Percentiles rank a stretch among this genome's conserved stretches.
phyloP scores from a whole-genome alignment of 2,113 vertebrate species.

The Scopus umbretta region DNA sequence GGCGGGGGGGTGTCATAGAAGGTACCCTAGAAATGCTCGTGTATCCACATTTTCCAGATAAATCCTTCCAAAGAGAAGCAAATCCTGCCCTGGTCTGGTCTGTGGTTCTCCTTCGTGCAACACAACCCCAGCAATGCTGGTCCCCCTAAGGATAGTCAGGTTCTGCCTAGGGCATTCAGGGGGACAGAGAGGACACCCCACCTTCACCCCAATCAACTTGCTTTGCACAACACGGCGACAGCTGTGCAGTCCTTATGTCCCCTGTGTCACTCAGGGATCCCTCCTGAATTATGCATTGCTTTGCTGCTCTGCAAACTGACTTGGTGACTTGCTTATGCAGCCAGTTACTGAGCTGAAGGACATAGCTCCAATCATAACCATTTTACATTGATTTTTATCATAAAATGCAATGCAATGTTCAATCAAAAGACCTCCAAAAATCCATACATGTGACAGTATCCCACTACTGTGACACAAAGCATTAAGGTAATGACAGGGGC shows the following conservation, averaged over 20 bases:
- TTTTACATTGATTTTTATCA: background rate
- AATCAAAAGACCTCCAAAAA: background rate
- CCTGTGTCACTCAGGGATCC: background rate
- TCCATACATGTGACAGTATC: background rate
- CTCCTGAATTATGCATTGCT: background rate
- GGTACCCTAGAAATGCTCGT: background rate
- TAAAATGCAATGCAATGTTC: background rate
- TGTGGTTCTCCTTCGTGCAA: background rate
- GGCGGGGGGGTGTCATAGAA: background rate
- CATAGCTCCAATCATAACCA: background rate
- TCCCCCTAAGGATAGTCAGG: background rate
- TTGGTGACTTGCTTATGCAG: background rate
- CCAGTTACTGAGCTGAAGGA: background rate
- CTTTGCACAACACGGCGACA: background rate
- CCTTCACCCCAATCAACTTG: background rate
- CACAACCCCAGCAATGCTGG: background rate
- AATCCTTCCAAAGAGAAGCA: background rate
- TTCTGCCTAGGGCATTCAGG: background rate
- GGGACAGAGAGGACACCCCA: no score
- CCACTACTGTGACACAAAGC: background rate
- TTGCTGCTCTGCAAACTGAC: background rate
- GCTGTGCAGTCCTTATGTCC: background rate
- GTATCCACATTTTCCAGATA: background rate
- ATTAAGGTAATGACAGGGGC: background rate
- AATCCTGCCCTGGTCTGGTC: rapidly evolving